Evolutionary conservation across 2,888 invertebrate genomes (phyloP), one percentile per base, ranked within the genome.

Genomic region (Apodemia zela): DNA sequence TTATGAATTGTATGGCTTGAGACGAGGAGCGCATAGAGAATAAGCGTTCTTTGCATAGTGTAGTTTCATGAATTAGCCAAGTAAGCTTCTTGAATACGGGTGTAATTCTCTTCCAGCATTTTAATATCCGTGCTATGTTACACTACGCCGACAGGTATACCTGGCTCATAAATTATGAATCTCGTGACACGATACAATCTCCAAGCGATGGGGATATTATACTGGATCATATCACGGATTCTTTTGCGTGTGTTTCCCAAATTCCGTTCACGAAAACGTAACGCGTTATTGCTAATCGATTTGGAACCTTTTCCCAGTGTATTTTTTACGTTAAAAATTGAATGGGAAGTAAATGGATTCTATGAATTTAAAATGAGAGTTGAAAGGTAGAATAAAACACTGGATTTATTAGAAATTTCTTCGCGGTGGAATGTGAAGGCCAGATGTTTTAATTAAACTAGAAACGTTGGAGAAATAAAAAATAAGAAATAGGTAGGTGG

Each of bases 101-200:
- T n/a, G n/a, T n/a, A n/a, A n/a, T 38, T 38, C 65, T 57, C 64
- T 61, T 67, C 57, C 60, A 66, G 61, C 60, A 61, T 35, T 42
- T 47, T 18, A 65, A 66, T 49, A 63, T 67, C 65, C 35, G 47
- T 45, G 59, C 70, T 70, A 76, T 73, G 75, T 75, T 76, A 73
- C 69, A 71, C 69, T 66, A 68, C 68, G 75, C 75, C 77, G 78
- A 71, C 76, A 80, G 81, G 79, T 83, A 81, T 80, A 73, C 69
- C 74, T 71, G 73, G 77, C 80, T 85, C 85, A 88, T 88, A 87
- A 85, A 87, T 88, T 84, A 88, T 87, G 87, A 85, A 85, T 87
- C 79, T 76, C 70, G 76, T 75, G 80, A 80, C 76, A 69, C 79
- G 86, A 86, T 87, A 87, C 87, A 86, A 87, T 87, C 85, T 86